Evolutionary conservation across 2,888 invertebrate genomes (phyloP), one percentile per base, ranked within the genome.

Genomic region (Drosophila atripex): DNA sequence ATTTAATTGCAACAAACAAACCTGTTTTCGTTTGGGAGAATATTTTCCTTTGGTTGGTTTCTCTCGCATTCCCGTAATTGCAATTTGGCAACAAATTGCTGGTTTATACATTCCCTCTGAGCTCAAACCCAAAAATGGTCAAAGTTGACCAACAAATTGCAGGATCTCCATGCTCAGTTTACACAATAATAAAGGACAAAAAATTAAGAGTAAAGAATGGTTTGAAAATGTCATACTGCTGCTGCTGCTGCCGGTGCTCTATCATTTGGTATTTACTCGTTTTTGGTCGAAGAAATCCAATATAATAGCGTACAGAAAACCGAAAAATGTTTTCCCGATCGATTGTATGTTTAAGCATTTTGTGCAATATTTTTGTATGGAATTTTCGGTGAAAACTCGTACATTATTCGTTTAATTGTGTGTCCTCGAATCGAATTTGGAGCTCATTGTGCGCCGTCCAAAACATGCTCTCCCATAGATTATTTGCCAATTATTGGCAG

Each of bases 401-500:
- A 43, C 11, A 18, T 18, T 18, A 18, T 43, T 43, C 18, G 41
- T 11, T 18, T 18, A 43, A 43, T 21, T 43, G 43, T 43, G 21
- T 43, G 21, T 43, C 21, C 41, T 41, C 18, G 41, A 51, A 45
- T 45, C 21, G 14, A 38, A 23, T 38, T 30, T n/a, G 2, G 1
- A 12, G n/a, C 45, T 30, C 45, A 69, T 46, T 64, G 45, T 69
- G 45, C 21, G 45, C 70, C 8, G 28, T 30, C 54, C 35, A 16
- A 25, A 52, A 41, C 38, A 18, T 21, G 14, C 21, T 18, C 11
- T 32, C 4, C 12, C 30, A 30, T 32, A 32, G 14, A 38, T 47
- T 35, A 32, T 32, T 60, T 64, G 8, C 60, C 39, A 41, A 46
- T 64, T 63, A 64, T 47, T 39, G 64, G 38, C 8, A n/a, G 21